Evolutionary conservation across 2,888 invertebrate genomes (phyloP), one percentile per base, ranked within the genome.

Genomic region (Temnothorax rugatulus): DNA sequence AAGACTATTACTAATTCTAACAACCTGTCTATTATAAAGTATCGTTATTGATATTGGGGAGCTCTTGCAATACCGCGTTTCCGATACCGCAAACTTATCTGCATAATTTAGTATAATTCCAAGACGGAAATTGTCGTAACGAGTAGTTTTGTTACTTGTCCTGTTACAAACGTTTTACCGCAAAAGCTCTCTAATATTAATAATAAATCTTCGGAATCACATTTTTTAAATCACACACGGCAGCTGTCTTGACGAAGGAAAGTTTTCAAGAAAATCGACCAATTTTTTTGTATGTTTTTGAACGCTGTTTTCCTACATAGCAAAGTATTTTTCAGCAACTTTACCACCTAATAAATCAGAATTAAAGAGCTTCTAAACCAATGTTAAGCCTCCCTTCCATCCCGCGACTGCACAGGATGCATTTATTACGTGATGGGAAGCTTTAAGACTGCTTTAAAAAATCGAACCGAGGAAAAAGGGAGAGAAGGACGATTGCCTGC

Each of bases 1-100:
- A 57, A 86, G 64, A 21, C 59, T 77, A 66, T 61, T 59, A 66
- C 57, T 69, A 79, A 57, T 54, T 79, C 54, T 29, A 68, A 69
- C 44, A 41, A 75, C 18, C 41, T 74, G 29, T 29, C 29, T 29
- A 52, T 34, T 52, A 61, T 76, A 13, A 21, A 54, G 41, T 38
- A 59, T 77, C 5, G 11, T 41, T 69, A 29, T 4, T 29, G 50
- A 52, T 44, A 59, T 82, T 74, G 21, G 11, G 73, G 38, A n/a
- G 18, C 4, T n/a, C 11, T 50, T 66, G 2, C 18, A 50, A 50
- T 25, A 29, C 13, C 29, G 29, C 13, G 25, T 38, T 25, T 52
- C 52, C 3, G 13, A 9, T 47, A 69, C 21, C 13, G 8, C 18
- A 47, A 61, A 44, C 13, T 74, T 44, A 44, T n/a, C 15, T 38